phyloP scores from a whole-genome alignment of 2,797 vertebrate genomes.

The Arrhamphus sclerolepis region DNA sequence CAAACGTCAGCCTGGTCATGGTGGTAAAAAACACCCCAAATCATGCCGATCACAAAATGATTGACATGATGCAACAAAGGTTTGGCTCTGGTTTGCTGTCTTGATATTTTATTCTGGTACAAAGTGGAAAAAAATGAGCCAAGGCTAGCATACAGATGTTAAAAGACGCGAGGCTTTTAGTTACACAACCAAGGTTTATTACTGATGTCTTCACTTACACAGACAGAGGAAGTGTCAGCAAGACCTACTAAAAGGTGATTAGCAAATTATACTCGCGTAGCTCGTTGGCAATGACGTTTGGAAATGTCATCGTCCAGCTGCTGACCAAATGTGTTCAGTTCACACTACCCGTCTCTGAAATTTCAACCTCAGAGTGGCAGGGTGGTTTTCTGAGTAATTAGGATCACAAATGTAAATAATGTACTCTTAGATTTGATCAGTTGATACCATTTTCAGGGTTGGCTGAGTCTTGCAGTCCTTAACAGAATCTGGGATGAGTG shows the following conservation, averaged over 20 bases:
- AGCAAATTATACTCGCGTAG: conserved; percentile 43
- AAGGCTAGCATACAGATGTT: conserved; percentile 13
- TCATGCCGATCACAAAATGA: too few relatives aligned
- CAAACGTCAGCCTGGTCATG: too few relatives aligned
- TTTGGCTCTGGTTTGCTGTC: background rate
- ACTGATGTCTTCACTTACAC: conserved; percentile 74
- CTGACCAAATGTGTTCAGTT: conserved; percentile 43
- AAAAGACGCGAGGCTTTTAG: conserved; percentile 43
- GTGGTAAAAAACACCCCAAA: too few relatives aligned
- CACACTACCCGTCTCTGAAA: conserved; percentile 31
- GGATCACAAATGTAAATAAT: conserved; percentile 10
- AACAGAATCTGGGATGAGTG: background rate
- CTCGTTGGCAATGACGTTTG: conserved; percentile 25
- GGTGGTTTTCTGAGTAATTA: conserved; percentile 43
- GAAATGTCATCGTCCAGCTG: conserved; percentile 20
- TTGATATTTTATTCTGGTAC: background rate
- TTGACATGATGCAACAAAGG: too few relatives aligned
- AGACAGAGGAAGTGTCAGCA: conserved; percentile 67
- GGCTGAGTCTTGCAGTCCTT: background rate
- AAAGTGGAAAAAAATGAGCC: background rate
- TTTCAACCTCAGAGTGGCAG: conserved; percentile 31
- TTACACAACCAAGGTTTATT: conserved; percentile 81
- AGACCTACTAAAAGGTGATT: conserved; percentile 52
- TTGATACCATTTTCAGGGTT: background rate
- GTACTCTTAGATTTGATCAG: conserved; percentile 8